Conservation (phyloP, 2,797 vertebrate genomes). For the Oreonectes daqikongensis region DNA sequence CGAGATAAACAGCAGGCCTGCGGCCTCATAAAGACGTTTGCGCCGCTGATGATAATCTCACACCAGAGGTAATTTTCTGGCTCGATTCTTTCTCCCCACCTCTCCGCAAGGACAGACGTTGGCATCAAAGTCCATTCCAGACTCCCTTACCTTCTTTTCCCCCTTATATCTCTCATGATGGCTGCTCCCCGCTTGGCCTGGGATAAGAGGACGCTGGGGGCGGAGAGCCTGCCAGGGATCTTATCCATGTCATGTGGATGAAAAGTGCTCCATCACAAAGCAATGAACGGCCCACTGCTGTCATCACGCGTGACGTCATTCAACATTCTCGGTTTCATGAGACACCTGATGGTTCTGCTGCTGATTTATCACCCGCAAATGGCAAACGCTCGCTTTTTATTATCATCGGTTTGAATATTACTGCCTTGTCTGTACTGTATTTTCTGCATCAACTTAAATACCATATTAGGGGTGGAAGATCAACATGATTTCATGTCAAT, state of each 20-base stretch:
- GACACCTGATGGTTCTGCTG: slow-evolving; percentile 37
- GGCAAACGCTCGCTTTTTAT: neutral
- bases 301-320: slow-evolving; percentile 45
- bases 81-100: slow-evolving; percentile 37
- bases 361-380: neutral
- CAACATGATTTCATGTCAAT: too few species aligned
- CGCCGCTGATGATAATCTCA: slow-evolving; percentile 53
- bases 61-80: slow-evolving; percentile 43
- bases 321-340: slow-evolving; percentile 47
- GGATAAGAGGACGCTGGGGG: slow-evolving; percentile 67
- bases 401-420: slow-evolving; percentile 20
- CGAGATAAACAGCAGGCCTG: slow-evolving; percentile 53
- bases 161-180: slow-evolving; percentile 43
- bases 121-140: slow-evolving; percentile 54
- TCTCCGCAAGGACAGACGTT: slow-evolving; percentile 41
- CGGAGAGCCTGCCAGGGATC: slow-evolving; percentile 64
- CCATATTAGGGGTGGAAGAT: too few species aligned
- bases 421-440: slow-evolving; percentile 20
- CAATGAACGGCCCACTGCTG: slow-evolving; percentile 42
- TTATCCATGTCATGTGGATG: slow-evolving; percentile 73
- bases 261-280: slow-evolving; percentile 59
- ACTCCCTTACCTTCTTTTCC: slow-evolving; percentile 29
- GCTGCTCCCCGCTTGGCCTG: slow-evolving; percentile 67
- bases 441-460: slow-evolving; percentile 10
- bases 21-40: slow-evolving; percentile 52